Percentiles rank a stretch among this genome's conserved stretches.
Conservation (phyloP, 2,888 invertebrate species). For the Seira musarum region DNA sequence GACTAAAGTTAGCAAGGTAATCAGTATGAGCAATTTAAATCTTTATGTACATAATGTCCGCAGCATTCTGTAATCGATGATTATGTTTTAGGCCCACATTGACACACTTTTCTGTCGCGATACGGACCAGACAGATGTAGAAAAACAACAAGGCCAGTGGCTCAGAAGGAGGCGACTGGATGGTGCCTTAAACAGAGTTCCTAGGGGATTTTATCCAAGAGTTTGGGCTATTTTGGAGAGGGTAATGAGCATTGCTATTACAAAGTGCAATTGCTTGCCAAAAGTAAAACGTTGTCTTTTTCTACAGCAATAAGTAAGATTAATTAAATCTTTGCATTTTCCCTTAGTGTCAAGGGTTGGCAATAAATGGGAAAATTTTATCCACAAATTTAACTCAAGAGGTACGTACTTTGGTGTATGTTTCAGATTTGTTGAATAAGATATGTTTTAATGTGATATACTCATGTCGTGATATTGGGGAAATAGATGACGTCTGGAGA, state of each 20-base stretch:
- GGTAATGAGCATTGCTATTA: slow-evolving; percentile 76
- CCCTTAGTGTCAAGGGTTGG: slow-evolving; percentile 89
- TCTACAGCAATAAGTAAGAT: not conserved
- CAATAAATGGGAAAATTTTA: slow-evolving; percentile 91
- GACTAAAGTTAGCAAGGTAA: slow-evolving; percentile 87
- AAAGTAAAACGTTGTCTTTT: too few species aligned
- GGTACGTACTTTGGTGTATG: slow-evolving; percentile 72
- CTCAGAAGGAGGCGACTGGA: slow-evolving; percentile 92
- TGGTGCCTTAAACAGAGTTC: slow-evolving; percentile 97
- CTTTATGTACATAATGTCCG: not conserved
- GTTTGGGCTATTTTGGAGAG: slow-evolving; percentile 94
- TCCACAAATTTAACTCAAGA: slow-evolving; percentile 96
- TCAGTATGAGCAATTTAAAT: not conserved
- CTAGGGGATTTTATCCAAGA: slow-evolving; percentile 94
- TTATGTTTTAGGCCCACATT: slow-evolving; percentile 61
- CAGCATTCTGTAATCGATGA: too few species aligned
- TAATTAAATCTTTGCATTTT: slow-evolving; percentile 61
- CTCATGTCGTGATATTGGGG: too few species aligned
- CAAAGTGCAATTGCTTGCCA: too few species aligned
- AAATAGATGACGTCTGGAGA: slow-evolving; percentile 98
- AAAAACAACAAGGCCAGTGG: slow-evolving; percentile 93
- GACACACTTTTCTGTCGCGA: slow-evolving; percentile 70
- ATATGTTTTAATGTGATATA: slow-evolving; percentile 25
- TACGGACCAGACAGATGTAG: slow-evolving; percentile 74
- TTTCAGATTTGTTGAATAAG: not conserved